A percentile compares a stretch with the other conserved stretches of the same genome.
These are phyloP conservation scores for Cirrhinus mrigala DNA, from an alignment of 2,797 vertebrate genomes.

Conservation along the genomic window DNA sequence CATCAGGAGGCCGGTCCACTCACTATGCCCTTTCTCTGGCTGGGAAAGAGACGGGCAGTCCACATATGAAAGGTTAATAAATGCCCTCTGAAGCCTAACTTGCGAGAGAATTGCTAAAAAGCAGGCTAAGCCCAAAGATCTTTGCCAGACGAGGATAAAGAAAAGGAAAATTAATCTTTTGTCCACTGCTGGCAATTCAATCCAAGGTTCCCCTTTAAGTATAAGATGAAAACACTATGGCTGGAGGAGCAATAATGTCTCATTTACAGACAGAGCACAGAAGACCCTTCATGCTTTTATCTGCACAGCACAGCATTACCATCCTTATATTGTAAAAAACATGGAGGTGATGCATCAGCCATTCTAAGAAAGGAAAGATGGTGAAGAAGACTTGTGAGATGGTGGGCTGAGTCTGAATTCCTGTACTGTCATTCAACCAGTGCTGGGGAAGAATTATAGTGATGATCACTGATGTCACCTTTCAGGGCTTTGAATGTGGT, in stretches of 20 bases:
- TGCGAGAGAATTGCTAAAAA: constrained; percentile 51
- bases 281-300: constrained; percentile 40
- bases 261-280: constrained; percentile 42
- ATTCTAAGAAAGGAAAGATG: not conserved
- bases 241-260: constrained; percentile 42
- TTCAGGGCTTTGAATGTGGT: too few relatives aligned
- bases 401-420: not conserved
- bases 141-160: constrained; percentile 19
- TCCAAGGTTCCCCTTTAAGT: constrained; percentile 51
- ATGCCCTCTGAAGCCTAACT: constrained; percentile 50
- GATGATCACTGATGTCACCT: too few relatives aligned
- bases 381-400: not conserved
- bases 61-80: constrained; percentile 56
- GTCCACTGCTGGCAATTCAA: constrained; percentile 52
- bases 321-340: constrained; percentile 8
- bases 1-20: constrained; percentile 30
- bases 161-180: constrained; percentile 56
- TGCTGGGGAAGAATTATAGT: not conserved
- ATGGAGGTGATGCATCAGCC: constrained; percentile 12
- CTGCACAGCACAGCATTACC: constrained; percentile 26
- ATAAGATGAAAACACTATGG: constrained; percentile 47
- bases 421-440: not conserved
- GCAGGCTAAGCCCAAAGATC: constrained; percentile 27
- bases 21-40: constrained; percentile 36
- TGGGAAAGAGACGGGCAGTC: constrained; percentile 18